These are phyloP conservation scores for Globodera rostochiensis DNA, from an alignment of 1,140 invertebrate genomes.

Conservation along the genomic window DNA sequence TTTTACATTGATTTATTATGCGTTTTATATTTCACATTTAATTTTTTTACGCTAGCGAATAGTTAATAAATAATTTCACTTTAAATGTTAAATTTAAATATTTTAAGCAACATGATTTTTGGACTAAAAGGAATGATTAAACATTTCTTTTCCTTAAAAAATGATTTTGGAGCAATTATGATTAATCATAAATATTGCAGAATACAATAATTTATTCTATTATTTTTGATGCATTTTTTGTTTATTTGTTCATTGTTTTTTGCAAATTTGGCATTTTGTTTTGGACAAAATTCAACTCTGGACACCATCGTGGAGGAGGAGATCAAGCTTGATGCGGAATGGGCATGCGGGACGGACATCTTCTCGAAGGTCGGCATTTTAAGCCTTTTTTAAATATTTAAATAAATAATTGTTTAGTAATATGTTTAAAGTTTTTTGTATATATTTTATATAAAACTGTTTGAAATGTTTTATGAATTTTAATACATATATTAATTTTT, in stretches of 20 bases:
- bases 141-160: too few species aligned
- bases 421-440: background rate
- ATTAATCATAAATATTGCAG: too few species aligned
- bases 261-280: background rate
- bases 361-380: constrained; percentile 30
- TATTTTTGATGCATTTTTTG: background rate
- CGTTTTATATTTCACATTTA: too few species aligned
- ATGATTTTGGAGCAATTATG: too few species aligned
- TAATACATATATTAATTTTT: background rate
- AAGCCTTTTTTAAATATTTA: constrained; percentile 3
- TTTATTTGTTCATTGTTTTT: background rate
- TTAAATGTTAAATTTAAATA: too few species aligned
- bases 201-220: background rate
- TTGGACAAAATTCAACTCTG: background rate
- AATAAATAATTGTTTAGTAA: background rate
- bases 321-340: constrained; percentile 16
- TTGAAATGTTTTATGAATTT: background rate
- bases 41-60: too few species aligned
- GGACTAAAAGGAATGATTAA: too few species aligned
- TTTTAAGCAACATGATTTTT: too few species aligned
- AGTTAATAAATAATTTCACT: too few species aligned
- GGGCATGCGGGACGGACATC: constrained; percentile 30
- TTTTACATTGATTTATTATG: too few species aligned
- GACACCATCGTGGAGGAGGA: background rate
- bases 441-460: background rate